A percentile compares a stretch with the other conserved stretches of the same genome.
phyloP scores from a whole-genome alignment of 2,797 vertebrate genomes.

The Onychomys arenicola region DNA sequence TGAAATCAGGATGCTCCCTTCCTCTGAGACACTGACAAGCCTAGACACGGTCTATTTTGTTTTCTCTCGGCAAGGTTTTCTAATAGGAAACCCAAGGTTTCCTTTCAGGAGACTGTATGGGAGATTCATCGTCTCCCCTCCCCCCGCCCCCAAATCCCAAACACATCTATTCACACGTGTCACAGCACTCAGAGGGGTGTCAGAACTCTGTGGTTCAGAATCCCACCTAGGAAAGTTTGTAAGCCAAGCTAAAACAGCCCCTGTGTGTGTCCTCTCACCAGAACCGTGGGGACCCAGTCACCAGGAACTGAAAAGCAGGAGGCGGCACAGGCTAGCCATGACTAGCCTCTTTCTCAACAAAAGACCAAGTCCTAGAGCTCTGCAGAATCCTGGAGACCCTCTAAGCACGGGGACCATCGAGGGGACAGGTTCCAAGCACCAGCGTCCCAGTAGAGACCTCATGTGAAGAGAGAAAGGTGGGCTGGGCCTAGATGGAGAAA shows the following conservation, averaged over 20 bases:
- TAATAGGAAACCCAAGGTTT: not conserved
- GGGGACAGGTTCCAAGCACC: not conserved
- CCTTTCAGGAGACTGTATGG: not conserved
- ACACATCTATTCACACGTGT: not conserved
- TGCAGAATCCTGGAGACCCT: not conserved
- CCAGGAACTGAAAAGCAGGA: not conserved
- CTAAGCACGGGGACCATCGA: not conserved
- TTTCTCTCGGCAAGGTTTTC: not conserved
- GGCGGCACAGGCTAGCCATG: not conserved
- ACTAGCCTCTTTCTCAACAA: conserved; percentile 27
- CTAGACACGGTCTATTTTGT: not conserved
- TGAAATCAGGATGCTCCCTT: not conserved
- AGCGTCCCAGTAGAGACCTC: not conserved
- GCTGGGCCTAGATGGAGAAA: not conserved
- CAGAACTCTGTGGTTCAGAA: not conserved
- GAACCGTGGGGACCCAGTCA: not conserved
- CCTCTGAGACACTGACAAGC: not conserved
- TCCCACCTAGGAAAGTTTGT: not conserved
- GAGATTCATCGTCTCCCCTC: no score
- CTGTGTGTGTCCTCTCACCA: not conserved
- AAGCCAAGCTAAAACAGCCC: not conserved
- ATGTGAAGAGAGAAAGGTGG: not conserved
- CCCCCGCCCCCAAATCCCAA: not conserved
- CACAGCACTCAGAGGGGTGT: not conserved
- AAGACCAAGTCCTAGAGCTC: not conserved